These are phyloP conservation scores for Eulemur macaco DNA, from an alignment of 2,113 vertebrate genomes.

Conservation along the genomic window DNA sequence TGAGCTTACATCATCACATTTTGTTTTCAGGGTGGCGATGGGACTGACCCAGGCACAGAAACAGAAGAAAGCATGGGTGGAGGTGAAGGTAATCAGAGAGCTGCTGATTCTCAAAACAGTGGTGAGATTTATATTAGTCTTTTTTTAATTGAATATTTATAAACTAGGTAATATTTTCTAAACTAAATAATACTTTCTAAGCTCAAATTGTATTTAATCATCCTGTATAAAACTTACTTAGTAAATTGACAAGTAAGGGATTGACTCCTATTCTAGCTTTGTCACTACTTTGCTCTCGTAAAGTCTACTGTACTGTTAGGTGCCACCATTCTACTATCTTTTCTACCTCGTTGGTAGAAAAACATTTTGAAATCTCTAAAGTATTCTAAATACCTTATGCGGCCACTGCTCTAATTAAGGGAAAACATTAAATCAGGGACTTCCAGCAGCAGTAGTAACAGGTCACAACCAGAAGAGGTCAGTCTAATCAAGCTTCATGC, in stretches of 20 bases:
- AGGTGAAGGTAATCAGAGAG: constrained; percentile 92
- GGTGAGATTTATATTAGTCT: constrained; percentile 82
- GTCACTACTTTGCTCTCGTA: neutral
- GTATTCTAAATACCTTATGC: neutral
- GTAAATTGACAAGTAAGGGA: neutral
- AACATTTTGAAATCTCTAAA: neutral
- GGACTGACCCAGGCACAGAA: constrained; percentile 95
- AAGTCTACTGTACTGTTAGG: neutral
- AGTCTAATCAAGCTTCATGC: neutral
- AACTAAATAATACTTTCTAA: neutral
- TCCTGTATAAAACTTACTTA: neutral
- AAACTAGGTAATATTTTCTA: neutral
- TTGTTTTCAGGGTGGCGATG: constrained; percentile 90
- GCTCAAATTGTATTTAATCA: neutral
- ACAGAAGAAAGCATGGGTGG: constrained; percentile 96
- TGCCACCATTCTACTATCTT: neutral
- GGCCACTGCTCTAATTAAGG: neutral
- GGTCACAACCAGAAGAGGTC: constrained; percentile 43
- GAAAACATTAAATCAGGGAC: neutral
- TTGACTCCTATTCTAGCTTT: neutral
- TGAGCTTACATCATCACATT: neutral
- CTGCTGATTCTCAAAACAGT: constrained; percentile 93
- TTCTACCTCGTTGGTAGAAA: neutral
- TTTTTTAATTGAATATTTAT: neutral
- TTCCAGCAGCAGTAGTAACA: neutral